phyloP scores from a whole-genome alignment of 2,113 vertebrate genomes.

The Calidris pygmaea region DNA sequence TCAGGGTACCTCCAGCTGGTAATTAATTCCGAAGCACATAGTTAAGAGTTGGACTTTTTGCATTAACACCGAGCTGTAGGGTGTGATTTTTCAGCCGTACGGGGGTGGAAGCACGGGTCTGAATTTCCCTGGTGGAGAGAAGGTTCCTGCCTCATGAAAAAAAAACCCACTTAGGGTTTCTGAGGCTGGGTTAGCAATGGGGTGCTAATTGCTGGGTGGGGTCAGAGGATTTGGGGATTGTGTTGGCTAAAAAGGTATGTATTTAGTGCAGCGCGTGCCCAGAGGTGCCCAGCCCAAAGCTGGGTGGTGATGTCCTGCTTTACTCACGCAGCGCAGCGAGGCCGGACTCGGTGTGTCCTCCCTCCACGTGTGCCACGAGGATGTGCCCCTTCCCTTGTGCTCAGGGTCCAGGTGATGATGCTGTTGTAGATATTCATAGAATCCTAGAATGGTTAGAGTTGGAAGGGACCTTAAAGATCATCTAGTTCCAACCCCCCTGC shows the following conservation, averaged over 20 bases:
- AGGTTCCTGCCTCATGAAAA: neutral
- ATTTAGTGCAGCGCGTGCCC: neutral
- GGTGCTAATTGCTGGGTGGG: neutral
- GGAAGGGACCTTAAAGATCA: too few species aligned
- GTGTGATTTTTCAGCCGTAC: neutral
- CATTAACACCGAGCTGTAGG: accelerated
- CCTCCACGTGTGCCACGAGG: accelerated
- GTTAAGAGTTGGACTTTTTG: neutral
- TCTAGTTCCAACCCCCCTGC: too few species aligned
- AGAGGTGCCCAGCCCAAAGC: neutral
- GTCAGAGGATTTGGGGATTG: neutral
- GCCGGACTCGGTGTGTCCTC: accelerated
- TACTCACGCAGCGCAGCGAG: neutral
- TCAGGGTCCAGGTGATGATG: accelerated
- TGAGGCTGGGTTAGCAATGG: neutral
- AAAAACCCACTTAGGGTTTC: neutral
- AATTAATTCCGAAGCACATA: accelerated
- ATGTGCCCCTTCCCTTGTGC: neutral
- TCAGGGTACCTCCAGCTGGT: neutral
- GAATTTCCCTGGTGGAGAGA: neutral
- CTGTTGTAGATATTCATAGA: too few species aligned
- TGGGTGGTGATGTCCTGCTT: neutral
- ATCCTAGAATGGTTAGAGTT: too few species aligned
- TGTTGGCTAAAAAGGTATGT: accelerated
- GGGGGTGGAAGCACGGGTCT: neutral